Base-by-base conservation (phyloP, 2,113 vertebrate species). In the Nymphicus hollandicus region DNA sequence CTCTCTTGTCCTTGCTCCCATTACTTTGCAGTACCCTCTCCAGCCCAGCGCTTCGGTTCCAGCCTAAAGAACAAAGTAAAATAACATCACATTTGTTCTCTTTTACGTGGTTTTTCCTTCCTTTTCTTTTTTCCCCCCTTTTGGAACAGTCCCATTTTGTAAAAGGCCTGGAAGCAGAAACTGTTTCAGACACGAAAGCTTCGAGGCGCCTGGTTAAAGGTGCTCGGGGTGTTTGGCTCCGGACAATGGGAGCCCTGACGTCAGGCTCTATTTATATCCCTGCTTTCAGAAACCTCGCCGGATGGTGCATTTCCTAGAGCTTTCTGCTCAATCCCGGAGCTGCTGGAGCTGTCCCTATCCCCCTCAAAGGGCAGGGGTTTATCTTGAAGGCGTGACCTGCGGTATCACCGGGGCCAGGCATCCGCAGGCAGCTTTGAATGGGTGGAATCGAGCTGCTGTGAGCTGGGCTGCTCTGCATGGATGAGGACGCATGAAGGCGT, bases 201-300 rank as follows among this genome's bases (percentile, higher is more conserved):
- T 90, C 6, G 13, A 92, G 66, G n/a, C 8, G 20, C 92, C 85
- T 80, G 5, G 3, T 58, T 85, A 68, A 88, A 95, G 83, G 86
- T 92, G 83, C 82, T 64, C 5, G 37, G 56, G 50, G 28, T 56
- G 74, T 78, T 87, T 25, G 64, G 64, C 65, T 56, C 88, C 0
- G 72, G 63, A 92, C 73, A 82, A 90, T 89, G 95, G 63, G 43
- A 77, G 77, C 70, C 81, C 61, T 95, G 87, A 93, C 41, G 39
- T 81, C 88, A 43, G 92, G 18, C 47, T 94, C 96, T 97, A 96
- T 97, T 97, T 97, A 86, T 97, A 97, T 53, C 84, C 47, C 49
- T 82, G 73, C 76, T 94, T 96, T 94, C 91, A 95, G 66, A 92
- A 91, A 55, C 73, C 81, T 80, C 86, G 74, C 81, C 5, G 9